A percentile compares a stretch with the other conserved stretches of the same genome.
Evolutionary conservation across 2,113 vertebrate genomes (phyloP).

Genomic region (Catharus bicknelli): DNA sequence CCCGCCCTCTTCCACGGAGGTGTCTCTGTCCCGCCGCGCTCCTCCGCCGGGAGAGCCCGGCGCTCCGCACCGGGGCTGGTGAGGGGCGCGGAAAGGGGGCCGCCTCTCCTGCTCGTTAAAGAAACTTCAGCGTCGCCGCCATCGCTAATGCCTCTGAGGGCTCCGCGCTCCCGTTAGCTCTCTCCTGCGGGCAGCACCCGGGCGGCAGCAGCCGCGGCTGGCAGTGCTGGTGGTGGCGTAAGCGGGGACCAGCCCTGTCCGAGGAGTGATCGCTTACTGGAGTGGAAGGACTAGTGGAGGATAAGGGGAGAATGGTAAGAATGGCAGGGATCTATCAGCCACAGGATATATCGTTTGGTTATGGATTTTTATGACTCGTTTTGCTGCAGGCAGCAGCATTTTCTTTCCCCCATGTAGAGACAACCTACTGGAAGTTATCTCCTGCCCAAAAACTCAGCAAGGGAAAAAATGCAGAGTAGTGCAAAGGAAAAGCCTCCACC

Average conservation of each 20-base stretch:
- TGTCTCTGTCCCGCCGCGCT: rapidly evolving
- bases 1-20: rapidly evolving
- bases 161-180: not conserved
- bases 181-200: too few relatives aligned
- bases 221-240: too few relatives aligned
- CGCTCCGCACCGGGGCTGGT: not conserved
- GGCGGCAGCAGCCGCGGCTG: not conserved
- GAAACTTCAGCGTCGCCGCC: not conserved
- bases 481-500: not conserved
- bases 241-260: not conserved
- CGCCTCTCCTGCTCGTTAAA: rapidly evolving
- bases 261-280: rapidly evolving
- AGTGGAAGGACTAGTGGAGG: not conserved
- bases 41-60: not conserved
- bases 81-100: rapidly evolving
- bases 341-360: not conserved
- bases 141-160: rapidly evolving
- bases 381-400: not conserved
- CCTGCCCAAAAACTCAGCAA: not conserved
- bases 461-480: not conserved
- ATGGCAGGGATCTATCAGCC: rapidly evolving
- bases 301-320: not conserved
- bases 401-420: too few relatives aligned
- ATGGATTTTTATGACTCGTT: not conserved
- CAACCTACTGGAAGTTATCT: rapidly evolving